Evolutionary conservation across 2,797 vertebrate species (phyloP).

Genomic region (Notolabrus celidotus): DNA sequence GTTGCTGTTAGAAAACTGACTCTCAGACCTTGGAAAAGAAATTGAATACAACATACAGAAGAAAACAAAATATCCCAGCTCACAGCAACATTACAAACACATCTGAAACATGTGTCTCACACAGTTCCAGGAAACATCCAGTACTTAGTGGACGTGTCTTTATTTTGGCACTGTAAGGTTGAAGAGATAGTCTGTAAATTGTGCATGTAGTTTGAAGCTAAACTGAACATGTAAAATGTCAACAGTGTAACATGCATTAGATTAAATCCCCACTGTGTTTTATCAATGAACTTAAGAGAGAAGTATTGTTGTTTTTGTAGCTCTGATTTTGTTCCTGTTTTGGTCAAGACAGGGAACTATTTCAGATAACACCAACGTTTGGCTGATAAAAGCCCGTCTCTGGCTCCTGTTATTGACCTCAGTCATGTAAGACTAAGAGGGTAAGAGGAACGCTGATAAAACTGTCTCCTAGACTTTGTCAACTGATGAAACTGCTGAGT

Average conservation of each 20-base stretch:
- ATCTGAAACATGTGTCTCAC: background rate
- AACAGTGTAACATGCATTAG: background rate
- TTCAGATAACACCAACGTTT: slow-evolving; percentile 41
- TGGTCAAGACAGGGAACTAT: slow-evolving; percentile 38
- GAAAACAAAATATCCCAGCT: slow-evolving; percentile 10
- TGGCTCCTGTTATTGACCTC: slow-evolving; percentile 29
- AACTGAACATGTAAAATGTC: background rate
- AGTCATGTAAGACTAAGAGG: slow-evolving; percentile 16
- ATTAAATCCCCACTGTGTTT: background rate
- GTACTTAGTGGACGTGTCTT: background rate
- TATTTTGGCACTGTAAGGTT: background rate
- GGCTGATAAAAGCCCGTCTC: slow-evolving; percentile 42
- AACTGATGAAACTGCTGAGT: slow-evolving; percentile 41
- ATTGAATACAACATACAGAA: background rate
- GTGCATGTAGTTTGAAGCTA: background rate
- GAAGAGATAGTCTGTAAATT: background rate
- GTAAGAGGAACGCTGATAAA: slow-evolving; percentile 59
- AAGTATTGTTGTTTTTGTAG: background rate
- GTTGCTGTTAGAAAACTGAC: background rate
- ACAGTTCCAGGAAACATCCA: background rate
- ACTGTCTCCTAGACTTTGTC: slow-evolving; percentile 27
- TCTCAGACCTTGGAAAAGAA: slow-evolving; percentile 1
- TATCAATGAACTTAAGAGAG: slow-evolving; percentile 1
- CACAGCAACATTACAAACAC: slow-evolving; percentile 13
- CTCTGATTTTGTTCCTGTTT: slow-evolving; percentile 43